phyloP scores from a whole-genome alignment of 2,113 vertebrate species.

The Eudyptes chrysolophus region DNA sequence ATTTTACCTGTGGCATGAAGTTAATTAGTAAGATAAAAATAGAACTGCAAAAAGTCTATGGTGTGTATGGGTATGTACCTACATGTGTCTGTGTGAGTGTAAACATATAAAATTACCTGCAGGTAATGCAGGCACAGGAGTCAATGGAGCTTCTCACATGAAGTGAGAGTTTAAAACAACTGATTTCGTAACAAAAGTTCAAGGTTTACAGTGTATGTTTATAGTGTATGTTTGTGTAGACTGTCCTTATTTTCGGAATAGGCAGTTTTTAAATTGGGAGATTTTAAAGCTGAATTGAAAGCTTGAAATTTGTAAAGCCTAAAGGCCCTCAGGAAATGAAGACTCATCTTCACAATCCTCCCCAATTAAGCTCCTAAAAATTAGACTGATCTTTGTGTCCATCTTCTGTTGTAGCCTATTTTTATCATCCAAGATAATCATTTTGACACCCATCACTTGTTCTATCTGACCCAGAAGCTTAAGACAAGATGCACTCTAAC shows the following conservation, averaged over 20 bases:
- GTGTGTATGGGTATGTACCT: not conserved
- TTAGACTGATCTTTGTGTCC: not conserved
- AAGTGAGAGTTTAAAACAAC: not conserved
- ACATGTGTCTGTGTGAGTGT: not conserved
- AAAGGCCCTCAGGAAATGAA: not conserved
- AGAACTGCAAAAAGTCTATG: not conserved
- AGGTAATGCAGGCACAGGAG: not conserved
- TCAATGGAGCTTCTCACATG: not conserved
- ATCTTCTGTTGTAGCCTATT: not conserved
- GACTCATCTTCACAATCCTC: not conserved
- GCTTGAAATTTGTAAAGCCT: not conserved
- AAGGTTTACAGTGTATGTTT: not conserved
- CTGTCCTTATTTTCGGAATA: conserved; percentile 19
- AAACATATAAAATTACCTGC: not conserved
- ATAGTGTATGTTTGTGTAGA: not conserved
- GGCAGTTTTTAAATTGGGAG: not conserved
- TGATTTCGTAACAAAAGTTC: not conserved
- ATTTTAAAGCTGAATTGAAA: not conserved
- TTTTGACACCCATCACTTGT: not conserved
- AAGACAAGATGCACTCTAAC: conserved; percentile 14
- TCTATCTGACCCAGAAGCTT: conserved; percentile 41
- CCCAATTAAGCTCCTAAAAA: not conserved
- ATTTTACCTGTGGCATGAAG: not conserved
- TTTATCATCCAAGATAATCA: conserved; percentile 5
- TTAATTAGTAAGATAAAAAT: conserved; percentile 30